Evolutionary conservation across 1,140 invertebrate genomes (phyloP).

Genomic region (Drosophila biarmipes): DNA sequence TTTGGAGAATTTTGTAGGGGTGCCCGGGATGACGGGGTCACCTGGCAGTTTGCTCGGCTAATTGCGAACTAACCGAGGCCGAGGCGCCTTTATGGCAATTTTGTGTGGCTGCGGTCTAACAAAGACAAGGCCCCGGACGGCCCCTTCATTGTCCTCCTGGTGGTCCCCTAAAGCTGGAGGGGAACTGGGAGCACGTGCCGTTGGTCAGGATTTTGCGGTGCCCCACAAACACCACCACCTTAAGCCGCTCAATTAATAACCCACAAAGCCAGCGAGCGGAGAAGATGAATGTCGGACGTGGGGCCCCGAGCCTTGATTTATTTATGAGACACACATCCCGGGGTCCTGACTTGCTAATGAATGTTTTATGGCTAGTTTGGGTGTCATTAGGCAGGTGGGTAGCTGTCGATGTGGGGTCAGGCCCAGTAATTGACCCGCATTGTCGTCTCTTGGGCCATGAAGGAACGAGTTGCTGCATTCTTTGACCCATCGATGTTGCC

Average conservation of each 20-base stretch:
- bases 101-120: conserved; percentile 41
- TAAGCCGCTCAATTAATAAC: conserved; percentile 74
- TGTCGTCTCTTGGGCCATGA: conserved; percentile 7
- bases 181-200: conserved; percentile 58
- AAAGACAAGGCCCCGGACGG: conserved; percentile 24
- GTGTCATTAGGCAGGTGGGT: conserved; percentile 44
- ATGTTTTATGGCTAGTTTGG: conserved; percentile 65
- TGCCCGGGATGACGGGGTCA: conserved; percentile 15
- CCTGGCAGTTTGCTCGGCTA: conserved; percentile 50
- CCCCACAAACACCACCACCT: conserved; percentile 29
- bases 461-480: background rate
- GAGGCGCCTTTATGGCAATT: conserved; percentile 58
- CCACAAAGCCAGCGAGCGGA: conserved; percentile 19
- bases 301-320: conserved; percentile 51
- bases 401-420: conserved; percentile 19
- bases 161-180: conserved; percentile 8
- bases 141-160: conserved; percentile 12
- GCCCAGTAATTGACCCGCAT: conserved; percentile 35
- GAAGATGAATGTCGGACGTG: conserved; percentile 16
- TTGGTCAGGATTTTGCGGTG: conserved; percentile 40
- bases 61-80: conserved; percentile 49
- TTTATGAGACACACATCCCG: conserved; percentile 47
- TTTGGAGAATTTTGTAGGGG: conserved; percentile 25
- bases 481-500: background rate
- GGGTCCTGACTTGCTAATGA: conserved; percentile 55